Base-by-base conservation (phyloP, 2,797 vertebrate species). In the Typhlichthys subterraneus region DNA sequence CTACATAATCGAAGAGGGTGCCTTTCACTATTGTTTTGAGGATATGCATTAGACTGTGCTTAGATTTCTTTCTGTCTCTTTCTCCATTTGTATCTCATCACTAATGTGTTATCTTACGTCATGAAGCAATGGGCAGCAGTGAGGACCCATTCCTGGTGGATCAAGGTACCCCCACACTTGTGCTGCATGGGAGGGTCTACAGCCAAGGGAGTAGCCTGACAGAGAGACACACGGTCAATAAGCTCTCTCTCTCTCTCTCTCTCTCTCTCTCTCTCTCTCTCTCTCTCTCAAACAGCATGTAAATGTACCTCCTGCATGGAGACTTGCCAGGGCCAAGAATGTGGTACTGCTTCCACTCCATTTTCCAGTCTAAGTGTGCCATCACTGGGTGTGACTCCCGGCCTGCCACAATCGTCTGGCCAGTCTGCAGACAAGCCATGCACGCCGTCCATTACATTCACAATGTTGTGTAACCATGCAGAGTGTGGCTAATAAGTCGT, bases 101-200 rank as follows among this genome's bases (percentile, higher is more conserved):
- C 14, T 38, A 45, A 42, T 19, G 17, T 45, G 46, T 12, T 48
- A 31, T 61, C 87, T 90, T 87, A 93, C 91, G 46, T 1, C 81
- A 84, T 87, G 65, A 93, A 91, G 67, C 93, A 94, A 77, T 92
- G 91, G 72, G 92, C 92, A 56, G 92, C 89, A 19, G 92, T 91
- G 1, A 94, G 88, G 51, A 93, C 63, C 91, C 92, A 93, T 54
- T 91, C 87, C 48, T 89, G 45, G 0, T 93, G 88, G 74, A 94
- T 92, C 69, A 93, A 72, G 62, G 92, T 91, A 14, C 90, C 92
- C 66, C 89, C 90, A 73, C 92, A 94, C 2, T 53, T 69, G 4
- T 93, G 92, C 78, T 93, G 92, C 78, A 85, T 81, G 74, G 88
- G 84, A 11, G 86, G 87, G 6, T 80, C 58, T n/a, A 68, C 47